phyloP scores from a whole-genome alignment of 2,888 invertebrate genomes.

The Ganaspis brasiliensis region DNA sequence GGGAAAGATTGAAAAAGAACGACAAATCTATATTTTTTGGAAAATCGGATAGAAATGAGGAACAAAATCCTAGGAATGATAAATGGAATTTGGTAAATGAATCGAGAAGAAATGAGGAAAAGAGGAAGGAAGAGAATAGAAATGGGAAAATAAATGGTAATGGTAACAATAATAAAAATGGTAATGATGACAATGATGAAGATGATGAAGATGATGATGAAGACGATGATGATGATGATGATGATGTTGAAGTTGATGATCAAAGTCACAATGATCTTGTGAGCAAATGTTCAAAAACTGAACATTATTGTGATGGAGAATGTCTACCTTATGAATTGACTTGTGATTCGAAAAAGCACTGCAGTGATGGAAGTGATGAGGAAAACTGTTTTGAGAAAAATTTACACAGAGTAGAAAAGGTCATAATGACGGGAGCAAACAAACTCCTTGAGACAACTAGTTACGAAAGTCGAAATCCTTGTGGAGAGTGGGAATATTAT shows the following conservation, averaged over 20 bases:
- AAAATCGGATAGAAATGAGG: background rate
- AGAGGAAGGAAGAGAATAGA: background rate
- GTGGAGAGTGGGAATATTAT: constrained; percentile 50
- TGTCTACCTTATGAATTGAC: background rate
- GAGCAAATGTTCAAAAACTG: constrained; percentile 1
- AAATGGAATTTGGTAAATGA: too few relatives aligned
- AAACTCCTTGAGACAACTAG: constrained; percentile 12
- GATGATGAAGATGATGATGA: constrained; percentile 38
- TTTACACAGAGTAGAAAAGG: constrained; percentile 71
- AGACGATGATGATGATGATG: background rate
- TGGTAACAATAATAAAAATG: background rate
- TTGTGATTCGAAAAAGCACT: constrained; percentile 17
- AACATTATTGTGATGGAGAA: constrained; percentile 21
- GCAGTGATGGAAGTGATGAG: constrained; percentile 28
- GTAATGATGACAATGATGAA: constrained; percentile 9
- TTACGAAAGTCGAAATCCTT: constrained; percentile 26
- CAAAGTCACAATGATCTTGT: constrained; percentile 25
- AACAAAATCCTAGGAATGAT: background rate
- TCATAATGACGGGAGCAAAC: background rate
- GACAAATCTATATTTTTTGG: background rate
- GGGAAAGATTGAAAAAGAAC: constrained; percentile 20
- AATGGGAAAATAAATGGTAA: too few relatives aligned
- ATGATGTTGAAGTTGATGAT: background rate
- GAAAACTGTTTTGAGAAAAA: constrained; percentile 39
- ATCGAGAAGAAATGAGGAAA: constrained; percentile 16